Percentiles rank a stretch among this genome's conserved stretches.
phyloP scores from a whole-genome alignment of 1,140 invertebrate genomes.

The Zaprionus camerounensis region DNA sequence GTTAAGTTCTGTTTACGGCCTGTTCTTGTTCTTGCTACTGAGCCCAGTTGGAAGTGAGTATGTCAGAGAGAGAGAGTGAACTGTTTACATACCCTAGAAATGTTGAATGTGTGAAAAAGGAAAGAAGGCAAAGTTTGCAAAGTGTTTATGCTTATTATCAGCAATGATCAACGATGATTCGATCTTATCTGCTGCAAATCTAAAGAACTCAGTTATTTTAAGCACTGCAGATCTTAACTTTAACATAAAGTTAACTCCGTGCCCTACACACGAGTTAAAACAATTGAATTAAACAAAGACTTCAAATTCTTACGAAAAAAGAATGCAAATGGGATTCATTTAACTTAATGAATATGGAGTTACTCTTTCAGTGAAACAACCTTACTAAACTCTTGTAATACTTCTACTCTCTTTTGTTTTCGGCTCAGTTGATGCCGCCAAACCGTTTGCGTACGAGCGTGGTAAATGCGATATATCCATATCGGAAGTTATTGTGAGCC shows the following conservation, averaged over 20 bases:
- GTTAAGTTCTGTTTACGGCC: not conserved
- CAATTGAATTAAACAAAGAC: no score
- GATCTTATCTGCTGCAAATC: not conserved
- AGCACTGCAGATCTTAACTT: not conserved
- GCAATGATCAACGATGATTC: not conserved
- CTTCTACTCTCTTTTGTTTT: conserved; percentile 12
- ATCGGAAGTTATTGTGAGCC: conserved; percentile 48
- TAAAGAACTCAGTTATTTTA: not conserved
- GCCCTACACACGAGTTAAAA: no score
- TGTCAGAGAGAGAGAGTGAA: conserved; percentile 1
- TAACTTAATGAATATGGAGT: not conserved
- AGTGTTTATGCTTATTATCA: not conserved
- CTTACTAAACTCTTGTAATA: not conserved
- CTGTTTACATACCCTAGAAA: conserved; percentile 1
- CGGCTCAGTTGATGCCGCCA: conserved; percentile 17
- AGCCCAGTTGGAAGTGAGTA: conserved; percentile 53
- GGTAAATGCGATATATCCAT: conserved; percentile 72
- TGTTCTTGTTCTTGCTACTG: conserved; percentile 35
- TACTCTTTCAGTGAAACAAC: not conserved
- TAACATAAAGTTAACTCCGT: not conserved
- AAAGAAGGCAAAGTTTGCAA: not conserved
- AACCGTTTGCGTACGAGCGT: conserved; percentile 61
- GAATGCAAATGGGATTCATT: not conserved
- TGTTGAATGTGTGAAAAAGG: not conserved
- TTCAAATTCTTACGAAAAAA: not conserved